A percentile compares a stretch with the other conserved stretches of the same genome.
phyloP scores from a whole-genome alignment of 2,113 vertebrate species.

The Calyptommatus sinebrachiatus region DNA sequence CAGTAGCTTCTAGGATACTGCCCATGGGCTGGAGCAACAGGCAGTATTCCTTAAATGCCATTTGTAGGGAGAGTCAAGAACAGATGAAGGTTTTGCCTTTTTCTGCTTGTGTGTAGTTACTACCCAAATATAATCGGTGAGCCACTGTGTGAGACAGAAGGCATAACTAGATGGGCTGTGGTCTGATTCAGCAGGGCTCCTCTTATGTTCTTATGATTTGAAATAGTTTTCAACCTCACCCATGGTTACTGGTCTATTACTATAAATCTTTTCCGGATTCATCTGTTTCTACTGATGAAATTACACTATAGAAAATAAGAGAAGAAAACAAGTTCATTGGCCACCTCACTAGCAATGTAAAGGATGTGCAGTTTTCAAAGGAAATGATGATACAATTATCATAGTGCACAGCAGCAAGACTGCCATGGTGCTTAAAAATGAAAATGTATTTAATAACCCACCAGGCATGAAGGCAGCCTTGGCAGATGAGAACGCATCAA shows the following conservation, averaged over 20 bases:
- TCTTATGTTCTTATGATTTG: not conserved
- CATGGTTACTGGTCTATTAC: not conserved
- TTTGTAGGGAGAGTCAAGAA: too few species aligned
- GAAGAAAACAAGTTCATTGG: not conserved
- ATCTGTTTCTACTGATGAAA: not conserved
- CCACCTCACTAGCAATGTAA: not conserved
- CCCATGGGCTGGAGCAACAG: too few species aligned
- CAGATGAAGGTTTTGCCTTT: too few species aligned
- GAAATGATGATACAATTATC: slow-evolving; percentile 11
- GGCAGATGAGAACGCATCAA: slow-evolving; percentile 55
- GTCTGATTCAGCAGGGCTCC: too few species aligned
- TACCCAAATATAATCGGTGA: too few species aligned
- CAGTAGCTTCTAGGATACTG: too few species aligned
- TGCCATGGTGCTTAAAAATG: not conserved
- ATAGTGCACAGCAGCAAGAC: not conserved
- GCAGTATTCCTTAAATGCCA: too few species aligned
- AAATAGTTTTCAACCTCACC: not conserved
- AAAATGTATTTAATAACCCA: slow-evolving; percentile 34
- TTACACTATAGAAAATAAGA: not conserved
- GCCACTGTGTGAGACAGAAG: too few species aligned
- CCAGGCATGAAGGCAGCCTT: slow-evolving; percentile 56
- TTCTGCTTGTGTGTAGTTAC: too few species aligned
- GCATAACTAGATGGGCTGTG: too few species aligned
- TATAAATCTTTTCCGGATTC: not conserved
- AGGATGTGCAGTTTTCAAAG: not conserved